Conservation (phyloP, 2,113 vertebrate species). For the Tursiops truncatus region DNA sequence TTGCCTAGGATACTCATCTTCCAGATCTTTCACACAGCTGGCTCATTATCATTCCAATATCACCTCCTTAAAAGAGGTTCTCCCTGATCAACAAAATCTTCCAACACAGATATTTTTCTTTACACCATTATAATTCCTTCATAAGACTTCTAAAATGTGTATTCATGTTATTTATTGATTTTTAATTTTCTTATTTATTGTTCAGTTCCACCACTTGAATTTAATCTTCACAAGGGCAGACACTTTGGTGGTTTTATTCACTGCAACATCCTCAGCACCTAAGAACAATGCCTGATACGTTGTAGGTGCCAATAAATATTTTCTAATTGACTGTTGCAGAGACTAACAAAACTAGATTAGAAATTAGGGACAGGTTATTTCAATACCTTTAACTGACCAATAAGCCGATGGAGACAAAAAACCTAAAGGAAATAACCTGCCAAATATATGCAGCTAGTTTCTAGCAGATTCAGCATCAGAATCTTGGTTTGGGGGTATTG, state of each 20-base stretch:
- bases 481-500: neutral
- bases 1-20: neutral
- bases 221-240: neutral
- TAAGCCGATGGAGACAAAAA: neutral
- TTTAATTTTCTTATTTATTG: neutral
- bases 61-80: neutral
- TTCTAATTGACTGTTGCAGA: neutral
- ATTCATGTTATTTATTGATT: neutral
- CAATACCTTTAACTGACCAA: neutral
- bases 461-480: neutral
- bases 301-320: neutral
- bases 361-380: neutral
- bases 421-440: neutral
- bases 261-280: neutral
- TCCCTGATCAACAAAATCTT: neutral
- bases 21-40: neutral
- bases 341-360: neutral
- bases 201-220: neutral
- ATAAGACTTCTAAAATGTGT: neutral
- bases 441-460: neutral
- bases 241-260: neutral
- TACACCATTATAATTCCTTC: neutral
- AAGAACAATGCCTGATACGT: neutral
- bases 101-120: neutral
- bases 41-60: neutral